Evolutionary conservation across 2,888 invertebrate species (phyloP).

Genomic region (Eulithis prunata): DNA sequence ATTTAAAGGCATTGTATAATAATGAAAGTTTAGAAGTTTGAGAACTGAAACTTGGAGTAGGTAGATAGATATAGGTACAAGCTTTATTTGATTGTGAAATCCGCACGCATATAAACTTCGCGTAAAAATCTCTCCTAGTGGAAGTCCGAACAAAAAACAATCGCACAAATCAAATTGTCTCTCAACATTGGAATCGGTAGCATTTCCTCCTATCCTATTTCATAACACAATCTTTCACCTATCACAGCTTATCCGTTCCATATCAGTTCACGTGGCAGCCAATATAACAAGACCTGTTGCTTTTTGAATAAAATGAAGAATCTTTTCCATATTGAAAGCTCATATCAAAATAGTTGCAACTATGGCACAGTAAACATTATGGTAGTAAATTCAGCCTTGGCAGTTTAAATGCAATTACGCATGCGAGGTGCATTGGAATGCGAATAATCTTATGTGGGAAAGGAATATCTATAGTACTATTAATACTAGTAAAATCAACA

Average conservation of each 20-base stretch:
- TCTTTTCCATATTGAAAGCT: slow-evolving; percentile 25
- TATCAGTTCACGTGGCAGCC: slow-evolving; percentile 34
- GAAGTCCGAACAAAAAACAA: slow-evolving; percentile 14
- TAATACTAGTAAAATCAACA: slow-evolving; percentile 13
- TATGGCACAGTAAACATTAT: slow-evolving; percentile 13
- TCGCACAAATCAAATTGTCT: slow-evolving; percentile 24
- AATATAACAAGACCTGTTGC: slow-evolving; percentile 43
- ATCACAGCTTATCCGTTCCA: slow-evolving; percentile 35
- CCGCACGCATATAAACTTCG: not conserved
- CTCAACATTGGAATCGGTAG: slow-evolving; percentile 28
- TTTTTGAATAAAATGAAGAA: slow-evolving; percentile 21
- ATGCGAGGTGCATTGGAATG: slow-evolving; percentile 48
- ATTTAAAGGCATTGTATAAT: slow-evolving; percentile 28
- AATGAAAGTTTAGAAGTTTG: slow-evolving; percentile 35
- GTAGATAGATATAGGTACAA: not conserved
- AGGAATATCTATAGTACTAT: slow-evolving; percentile 4
- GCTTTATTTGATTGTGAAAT: not conserved
- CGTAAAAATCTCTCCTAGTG: not conserved
- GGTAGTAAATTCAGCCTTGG: slow-evolving; percentile 47
- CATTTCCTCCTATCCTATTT: slow-evolving; percentile 32
- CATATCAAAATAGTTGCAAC: slow-evolving; percentile 31
- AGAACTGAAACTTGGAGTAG: not conserved
- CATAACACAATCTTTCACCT: slow-evolving; percentile 38
- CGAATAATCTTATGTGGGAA: slow-evolving; percentile 32
- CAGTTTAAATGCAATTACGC: slow-evolving; percentile 51